phyloP scores from a whole-genome alignment of 2,888 invertebrate species.

The Drosophila putrida region DNA sequence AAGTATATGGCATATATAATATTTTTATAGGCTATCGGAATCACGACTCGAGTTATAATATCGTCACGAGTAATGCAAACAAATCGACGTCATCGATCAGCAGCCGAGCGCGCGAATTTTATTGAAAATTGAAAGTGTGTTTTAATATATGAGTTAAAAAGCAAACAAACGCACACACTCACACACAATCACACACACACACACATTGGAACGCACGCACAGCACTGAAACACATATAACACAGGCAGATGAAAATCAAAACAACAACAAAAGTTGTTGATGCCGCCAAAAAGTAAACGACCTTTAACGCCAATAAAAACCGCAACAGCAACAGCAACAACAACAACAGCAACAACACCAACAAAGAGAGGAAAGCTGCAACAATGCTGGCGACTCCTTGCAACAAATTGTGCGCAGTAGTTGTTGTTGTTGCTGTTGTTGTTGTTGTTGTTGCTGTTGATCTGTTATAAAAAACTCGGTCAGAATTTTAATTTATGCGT shows the following conservation, averaged over 20 bases:
- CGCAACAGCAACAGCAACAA: constrained; percentile 40
- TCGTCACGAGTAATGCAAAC: constrained; percentile 74
- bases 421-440: constrained; percentile 4
- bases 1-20: constrained; percentile 50
- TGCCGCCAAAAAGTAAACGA: constrained; percentile 84
- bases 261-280: constrained; percentile 80
- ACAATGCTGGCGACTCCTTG: constrained; percentile 68
- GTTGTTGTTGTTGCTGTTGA: constrained; percentile 35
- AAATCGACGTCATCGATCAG: constrained; percentile 78
- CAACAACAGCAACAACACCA: constrained; percentile 8
- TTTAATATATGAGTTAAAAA: constrained; percentile 42
- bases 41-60: constrained; percentile 60
- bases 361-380: constrained; percentile 57
- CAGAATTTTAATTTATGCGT: constrained; percentile 78
- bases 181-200: constrained; percentile 18
- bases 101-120: constrained; percentile 63
- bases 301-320: constrained; percentile 83
- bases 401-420: constrained; percentile 66
- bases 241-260: constrained; percentile 77
- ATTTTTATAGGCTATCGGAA: constrained; percentile 63
- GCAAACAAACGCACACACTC: constrained; percentile 40
- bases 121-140: constrained; percentile 79
- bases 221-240: constrained; percentile 29
- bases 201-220: constrained; percentile 20
- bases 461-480: constrained; percentile 72